A percentile compares a stretch with the other conserved stretches of the same genome.
Conservation (phyloP, 2,797 vertebrate species). For the Sebastes goodei region DNA sequence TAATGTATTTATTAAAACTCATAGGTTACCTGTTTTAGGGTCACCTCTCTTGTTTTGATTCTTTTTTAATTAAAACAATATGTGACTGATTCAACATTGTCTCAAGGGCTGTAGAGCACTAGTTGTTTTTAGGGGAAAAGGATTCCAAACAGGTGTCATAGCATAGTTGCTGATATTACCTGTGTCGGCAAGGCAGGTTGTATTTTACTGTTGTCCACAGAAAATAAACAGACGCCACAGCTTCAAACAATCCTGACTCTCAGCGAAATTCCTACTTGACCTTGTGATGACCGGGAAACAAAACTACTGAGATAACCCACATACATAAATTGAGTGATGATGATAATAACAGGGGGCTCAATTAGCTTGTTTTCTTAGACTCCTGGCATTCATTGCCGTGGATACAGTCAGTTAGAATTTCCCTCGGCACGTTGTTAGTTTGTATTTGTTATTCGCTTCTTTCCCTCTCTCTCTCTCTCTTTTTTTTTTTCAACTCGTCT, state of each 20-base stretch:
- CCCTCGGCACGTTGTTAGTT: neutral
- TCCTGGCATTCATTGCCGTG: neutral
- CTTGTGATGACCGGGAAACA: neutral
- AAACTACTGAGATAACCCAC: neutral
- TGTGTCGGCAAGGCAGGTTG: neutral
- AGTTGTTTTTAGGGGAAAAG: neutral
- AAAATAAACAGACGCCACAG: neutral
- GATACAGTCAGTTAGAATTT: neutral
- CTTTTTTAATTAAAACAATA: neutral
- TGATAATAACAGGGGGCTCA: neutral
- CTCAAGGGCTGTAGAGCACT: neutral
- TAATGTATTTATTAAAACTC: neutral
- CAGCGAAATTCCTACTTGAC: neutral
- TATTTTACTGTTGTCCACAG: neutral
- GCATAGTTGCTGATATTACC: neutral
- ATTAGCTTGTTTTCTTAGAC: slow-evolving; percentile 11
- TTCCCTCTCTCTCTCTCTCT: neutral
- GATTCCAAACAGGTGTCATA: neutral
- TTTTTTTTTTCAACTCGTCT: neutral
- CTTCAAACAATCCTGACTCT: neutral
- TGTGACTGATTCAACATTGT: neutral
- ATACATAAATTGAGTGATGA: slow-evolving; percentile 6
- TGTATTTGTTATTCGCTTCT: slow-evolving; percentile 1
- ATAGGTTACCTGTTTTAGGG: neutral
- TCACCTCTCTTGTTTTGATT: neutral